A percentile compares a stretch with the other conserved stretches of the same genome.
Conservation (phyloP, 2,888 invertebrate species). For the Apamea monoglypha region DNA sequence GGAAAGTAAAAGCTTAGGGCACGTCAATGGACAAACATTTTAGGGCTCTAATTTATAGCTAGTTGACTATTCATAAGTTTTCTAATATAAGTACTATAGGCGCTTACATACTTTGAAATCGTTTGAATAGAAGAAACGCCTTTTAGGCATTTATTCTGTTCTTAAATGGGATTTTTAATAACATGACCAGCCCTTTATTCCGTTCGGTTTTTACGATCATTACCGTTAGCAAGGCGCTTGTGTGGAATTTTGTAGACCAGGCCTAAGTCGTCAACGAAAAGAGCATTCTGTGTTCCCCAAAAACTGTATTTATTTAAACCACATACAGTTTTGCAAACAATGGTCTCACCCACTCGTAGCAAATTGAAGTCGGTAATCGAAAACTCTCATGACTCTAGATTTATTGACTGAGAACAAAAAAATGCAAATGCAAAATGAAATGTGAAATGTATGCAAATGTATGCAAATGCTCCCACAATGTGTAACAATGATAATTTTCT, state of each 20-base stretch:
- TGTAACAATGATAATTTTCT: conserved; percentile 2
- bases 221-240: not conserved
- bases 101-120: not conserved
- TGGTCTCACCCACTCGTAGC: conserved; percentile 55
- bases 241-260: not conserved
- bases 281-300: not conserved
- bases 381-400: conserved; percentile 42
- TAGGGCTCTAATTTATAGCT: not conserved
- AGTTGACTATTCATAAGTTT: not conserved
- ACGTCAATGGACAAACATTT: not conserved
- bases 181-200: not conserved
- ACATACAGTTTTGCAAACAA: conserved; percentile 42
- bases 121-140: not conserved
- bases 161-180: not conserved
- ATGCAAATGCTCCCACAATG: not conserved
- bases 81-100: not conserved
- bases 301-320: conserved; percentile 40
- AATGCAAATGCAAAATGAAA: too few species aligned
- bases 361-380: conserved; percentile 47
- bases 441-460: too few species aligned
- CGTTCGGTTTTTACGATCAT: not conserved
- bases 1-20: not conserved
- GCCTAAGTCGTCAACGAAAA: not conserved
- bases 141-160: not conserved
- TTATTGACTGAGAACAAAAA: too few species aligned